Base-by-base conservation (phyloP, 1,140 invertebrate genomes). In the Cyphomyrmex costatus region DNA sequence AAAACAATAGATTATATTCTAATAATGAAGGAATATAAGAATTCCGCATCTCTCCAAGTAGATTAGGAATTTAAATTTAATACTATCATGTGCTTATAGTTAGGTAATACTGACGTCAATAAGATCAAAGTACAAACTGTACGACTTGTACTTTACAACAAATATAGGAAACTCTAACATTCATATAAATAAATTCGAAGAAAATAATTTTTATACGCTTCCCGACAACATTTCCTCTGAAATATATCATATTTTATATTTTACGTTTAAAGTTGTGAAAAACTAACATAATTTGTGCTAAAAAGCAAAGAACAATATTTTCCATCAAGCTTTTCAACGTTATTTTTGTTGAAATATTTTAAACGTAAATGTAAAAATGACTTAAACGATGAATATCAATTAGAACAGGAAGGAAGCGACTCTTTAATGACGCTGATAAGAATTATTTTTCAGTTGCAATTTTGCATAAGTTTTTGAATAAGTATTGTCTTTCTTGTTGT, bases 61-160 rank as follows among this genome's bases (percentile, higher is more conserved):
- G 14, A 49, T 33, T 30, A 24, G 3, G 2, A 30, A n/a, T 0
- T 65, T 33, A 56, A 73, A n/a, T 30, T 78, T 30, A 33, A 16
- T 78, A 16, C 42, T 77, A 78, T 78, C 60, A 0, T 63, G 19
- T 27, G 10, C n/a, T 78, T 24, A 16, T 33, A 46, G 60, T 49
- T 78, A 46, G 33, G 19, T 77, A 78, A 78, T 30, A 16, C 24
- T 78, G 60, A 78, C 56, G 56, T 33, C 60, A 65, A 65, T 49
- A 19, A 46, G 36, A 21, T 65, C 76, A 78, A 56, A 65, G 36
- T 78, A 49, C 42, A 65, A 27, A n/a, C 19, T 30, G 2, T 27
- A 49, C n/a, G 0, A 14, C 4, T 46, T 27, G 19, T 19, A 12
- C 5, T 65, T 0, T 46, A n/a, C 5, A 61, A n/a, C 5, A 49